These are phyloP conservation scores for Parazoanthus swiftii DNA, from an alignment of 92 coral and sea anemone genomes.

Conservation along the genomic window DNA sequence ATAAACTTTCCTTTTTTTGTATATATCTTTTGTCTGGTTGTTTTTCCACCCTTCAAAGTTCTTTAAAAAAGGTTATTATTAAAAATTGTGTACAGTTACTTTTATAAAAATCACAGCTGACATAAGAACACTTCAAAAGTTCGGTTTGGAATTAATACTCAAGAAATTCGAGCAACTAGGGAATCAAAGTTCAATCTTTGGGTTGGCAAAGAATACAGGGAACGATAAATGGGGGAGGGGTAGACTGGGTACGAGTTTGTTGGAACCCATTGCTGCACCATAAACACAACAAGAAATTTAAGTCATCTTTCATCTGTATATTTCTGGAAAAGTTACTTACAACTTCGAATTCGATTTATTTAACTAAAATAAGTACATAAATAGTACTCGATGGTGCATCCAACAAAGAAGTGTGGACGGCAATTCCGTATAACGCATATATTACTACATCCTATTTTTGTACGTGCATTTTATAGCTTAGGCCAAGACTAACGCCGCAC, in stretches of 20 bases:
- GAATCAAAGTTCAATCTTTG: background rate
- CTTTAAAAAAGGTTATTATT: no score
- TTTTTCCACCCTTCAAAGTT: no score
- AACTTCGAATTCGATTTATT: background rate
- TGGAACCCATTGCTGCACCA: background rate
- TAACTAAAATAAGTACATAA: constrained; percentile 2
- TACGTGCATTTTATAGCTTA: background rate
- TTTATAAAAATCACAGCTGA: no score
- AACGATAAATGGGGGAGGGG: no score
- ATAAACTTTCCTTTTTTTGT: no score
- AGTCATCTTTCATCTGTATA: background rate
- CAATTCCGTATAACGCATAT: background rate
- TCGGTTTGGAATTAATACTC: no score
- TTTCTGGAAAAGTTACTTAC: background rate
- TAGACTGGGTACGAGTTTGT: no score
- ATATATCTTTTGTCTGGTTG: no score
- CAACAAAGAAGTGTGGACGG: background rate
- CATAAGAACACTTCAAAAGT: no score
- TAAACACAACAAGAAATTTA: background rate
- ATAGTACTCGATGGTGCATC: background rate
- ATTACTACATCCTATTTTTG: background rate
- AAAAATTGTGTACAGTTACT: no score
- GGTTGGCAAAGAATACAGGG: no score
- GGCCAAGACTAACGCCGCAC: background rate
- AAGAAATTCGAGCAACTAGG: no score